Conservation (phyloP, 2,888 invertebrate genomes). For the Drosophila robusta region DNA sequence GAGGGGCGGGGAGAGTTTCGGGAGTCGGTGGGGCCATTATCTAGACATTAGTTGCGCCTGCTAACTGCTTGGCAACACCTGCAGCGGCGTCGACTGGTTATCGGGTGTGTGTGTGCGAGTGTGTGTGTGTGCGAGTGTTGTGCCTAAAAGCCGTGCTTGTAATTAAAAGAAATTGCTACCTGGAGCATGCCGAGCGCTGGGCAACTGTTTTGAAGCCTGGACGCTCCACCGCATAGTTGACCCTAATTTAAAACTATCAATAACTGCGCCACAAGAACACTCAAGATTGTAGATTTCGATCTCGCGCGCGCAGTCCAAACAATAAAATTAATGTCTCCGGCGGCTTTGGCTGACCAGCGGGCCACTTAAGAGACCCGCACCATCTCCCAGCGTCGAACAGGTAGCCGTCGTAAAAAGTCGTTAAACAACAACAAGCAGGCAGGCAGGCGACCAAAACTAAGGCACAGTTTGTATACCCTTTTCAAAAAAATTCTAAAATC, state of each 20-base stretch:
- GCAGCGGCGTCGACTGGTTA: slow-evolving; percentile 57
- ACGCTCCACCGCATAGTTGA: slow-evolving; percentile 65
- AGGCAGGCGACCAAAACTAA: neutral
- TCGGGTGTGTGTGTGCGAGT: slow-evolving; percentile 9
- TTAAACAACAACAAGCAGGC: slow-evolving; percentile 54
- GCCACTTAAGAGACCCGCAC: slow-evolving; percentile 65
- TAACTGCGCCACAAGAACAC: slow-evolving; percentile 68
- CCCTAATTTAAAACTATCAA: slow-evolving; percentile 81
- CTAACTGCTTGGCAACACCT: slow-evolving; percentile 74
- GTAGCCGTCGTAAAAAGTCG: slow-evolving; percentile 67
- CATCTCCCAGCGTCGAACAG: slow-evolving; percentile 46
- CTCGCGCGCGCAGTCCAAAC: slow-evolving; percentile 76
- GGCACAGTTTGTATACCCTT: slow-evolving; percentile 12
- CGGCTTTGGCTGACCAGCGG: slow-evolving; percentile 58
- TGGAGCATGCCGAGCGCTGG: slow-evolving; percentile 46
- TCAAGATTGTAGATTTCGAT: slow-evolving; percentile 63
- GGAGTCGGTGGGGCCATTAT: slow-evolving; percentile 48
- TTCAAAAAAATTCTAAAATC: neutral
- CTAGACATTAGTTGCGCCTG: slow-evolving; percentile 69
- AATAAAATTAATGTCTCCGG: slow-evolving; percentile 78
- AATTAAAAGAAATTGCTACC: slow-evolving; percentile 75
- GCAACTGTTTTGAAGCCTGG: slow-evolving; percentile 16
- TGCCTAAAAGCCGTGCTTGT: slow-evolving; percentile 50
- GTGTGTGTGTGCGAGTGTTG: neutral
- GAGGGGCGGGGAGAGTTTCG: neutral